These are phyloP conservation scores for Megathymus violae DNA, from an alignment of 1,140 invertebrate genomes.

Conservation along the genomic window DNA sequence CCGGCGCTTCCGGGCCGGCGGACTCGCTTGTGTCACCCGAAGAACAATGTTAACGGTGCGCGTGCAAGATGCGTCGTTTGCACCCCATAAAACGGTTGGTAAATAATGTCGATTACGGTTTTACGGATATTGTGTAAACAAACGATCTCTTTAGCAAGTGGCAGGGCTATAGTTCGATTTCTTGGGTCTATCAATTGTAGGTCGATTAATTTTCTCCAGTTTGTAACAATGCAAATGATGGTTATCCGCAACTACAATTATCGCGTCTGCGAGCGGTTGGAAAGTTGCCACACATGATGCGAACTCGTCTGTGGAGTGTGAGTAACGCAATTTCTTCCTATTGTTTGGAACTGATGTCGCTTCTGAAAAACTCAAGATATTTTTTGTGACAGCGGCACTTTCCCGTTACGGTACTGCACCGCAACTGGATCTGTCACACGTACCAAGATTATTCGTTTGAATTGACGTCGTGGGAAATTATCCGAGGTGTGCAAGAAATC, in stretches of 20 bases:
- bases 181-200: conserved; percentile 58
- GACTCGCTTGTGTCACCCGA: conserved; percentile 22
- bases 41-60: conserved; percentile 38
- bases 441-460: conserved; percentile 41
- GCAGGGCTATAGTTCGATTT: conserved; percentile 50
- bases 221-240: conserved; percentile 75
- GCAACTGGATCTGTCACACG: conserved; percentile 35
- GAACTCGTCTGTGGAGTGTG: conserved; percentile 56
- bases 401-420: conserved; percentile 48
- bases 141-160: conserved; percentile 4
- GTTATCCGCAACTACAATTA: conserved; percentile 69
- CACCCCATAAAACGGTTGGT: conserved; percentile 20
- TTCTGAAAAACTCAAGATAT: conserved; percentile 57
- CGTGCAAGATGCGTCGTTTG: conserved; percentile 23
- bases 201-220: conserved; percentile 73
- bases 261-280: conserved; percentile 56
- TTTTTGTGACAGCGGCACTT: conserved; percentile 59
- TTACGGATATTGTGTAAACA: neutral
- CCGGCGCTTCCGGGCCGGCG: conserved; percentile 14
- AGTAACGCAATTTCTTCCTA: conserved; percentile 75
- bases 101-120: conserved; percentile 36
- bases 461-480: conserved; percentile 38
- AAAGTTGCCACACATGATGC: conserved; percentile 64
- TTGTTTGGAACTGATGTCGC: conserved; percentile 57
- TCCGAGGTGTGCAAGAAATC: conserved; percentile 30